Evolutionary conservation across 2,113 vertebrate species (phyloP), one percentile per base, ranked within the genome.

Genomic region (Grus americana): DNA sequence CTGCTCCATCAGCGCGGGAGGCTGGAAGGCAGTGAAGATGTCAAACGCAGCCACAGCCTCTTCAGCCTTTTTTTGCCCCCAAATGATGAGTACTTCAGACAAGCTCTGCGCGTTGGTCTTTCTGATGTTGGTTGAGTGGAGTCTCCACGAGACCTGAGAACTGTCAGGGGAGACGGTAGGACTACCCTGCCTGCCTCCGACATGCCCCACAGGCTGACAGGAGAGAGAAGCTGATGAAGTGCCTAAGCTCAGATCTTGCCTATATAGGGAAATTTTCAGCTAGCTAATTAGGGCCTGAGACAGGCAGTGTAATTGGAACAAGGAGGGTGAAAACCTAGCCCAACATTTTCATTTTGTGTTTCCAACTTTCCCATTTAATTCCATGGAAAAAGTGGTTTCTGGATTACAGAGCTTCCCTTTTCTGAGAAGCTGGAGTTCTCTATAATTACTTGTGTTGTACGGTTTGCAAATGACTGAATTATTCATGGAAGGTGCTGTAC

Each of bases 251-350:
- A 90, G 81, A 93, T 91, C 91, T 95, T 97, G 96, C 87, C 96
- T 97, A 92, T 95, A 92, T 96, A 96, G 89, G 93, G 97, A 95
- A 95, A 63, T 97, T 90, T 81, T 83, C 88, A 88, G 68, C 67
- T 91, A 16, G 81, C 89, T 96, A 90, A 90, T 95, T 93, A 88
- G 71, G 50, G 74, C 65, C 42, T 68, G 81, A 94, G 85, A 93
- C 75, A 88, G 55, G 68, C 83, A 75, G 22, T 36, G 36, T 95
- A 93, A 96, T 95, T 94, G 86, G 85, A 96, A 95, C 71, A 92
- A 92, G 81, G 62, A 94, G 86, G 18, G 80, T 85, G 91, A 96
- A 95, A 97, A 86, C 78, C 32, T 94, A 95, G 66, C 95, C 73
- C 86, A 95, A 61, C 70, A 29, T 85, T 92, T 92, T 93, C 67